phyloP scores from a whole-genome alignment of 2,113 vertebrate species.

The Calypte anna region DNA sequence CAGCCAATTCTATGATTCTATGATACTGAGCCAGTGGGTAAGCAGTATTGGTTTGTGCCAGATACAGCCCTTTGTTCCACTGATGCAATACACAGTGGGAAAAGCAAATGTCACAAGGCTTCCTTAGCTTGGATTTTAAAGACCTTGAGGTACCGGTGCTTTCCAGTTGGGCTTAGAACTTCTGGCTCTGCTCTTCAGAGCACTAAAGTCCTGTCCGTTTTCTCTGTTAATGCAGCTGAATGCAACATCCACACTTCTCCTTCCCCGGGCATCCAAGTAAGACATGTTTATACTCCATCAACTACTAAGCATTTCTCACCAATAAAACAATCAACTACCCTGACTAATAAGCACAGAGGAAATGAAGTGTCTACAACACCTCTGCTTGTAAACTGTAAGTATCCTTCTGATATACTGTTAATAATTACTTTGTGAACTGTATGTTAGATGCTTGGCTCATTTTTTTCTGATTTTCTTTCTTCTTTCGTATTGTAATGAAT shows the following conservation, averaged over 20 bases:
- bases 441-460: background rate
- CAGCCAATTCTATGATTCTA: no score
- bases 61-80: background rate
- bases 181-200: background rate
- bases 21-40: accelerated
- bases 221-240: constrained; percentile 84
- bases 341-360: constrained; percentile 98
- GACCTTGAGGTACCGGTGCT: background rate
- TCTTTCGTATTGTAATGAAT: background rate
- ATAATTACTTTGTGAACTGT: background rate
- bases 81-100: background rate
- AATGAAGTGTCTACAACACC: constrained; percentile 98
- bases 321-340: constrained; percentile 96
- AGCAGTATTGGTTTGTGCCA: background rate
- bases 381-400: constrained; percentile 94
- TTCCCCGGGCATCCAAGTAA: constrained; percentile 95
- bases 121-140: background rate
- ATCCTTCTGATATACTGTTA: background rate
- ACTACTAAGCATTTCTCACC: constrained; percentile 99
- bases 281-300: constrained; percentile 96
- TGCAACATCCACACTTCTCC: constrained; percentile 97
- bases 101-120: background rate
- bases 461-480: background rate
- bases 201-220: constrained; percentile 40
- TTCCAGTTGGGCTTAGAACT: background rate